These are phyloP conservation scores for Drosophila colorata DNA, from an alignment of 2,888 invertebrate species.

Conservation along the genomic window DNA sequence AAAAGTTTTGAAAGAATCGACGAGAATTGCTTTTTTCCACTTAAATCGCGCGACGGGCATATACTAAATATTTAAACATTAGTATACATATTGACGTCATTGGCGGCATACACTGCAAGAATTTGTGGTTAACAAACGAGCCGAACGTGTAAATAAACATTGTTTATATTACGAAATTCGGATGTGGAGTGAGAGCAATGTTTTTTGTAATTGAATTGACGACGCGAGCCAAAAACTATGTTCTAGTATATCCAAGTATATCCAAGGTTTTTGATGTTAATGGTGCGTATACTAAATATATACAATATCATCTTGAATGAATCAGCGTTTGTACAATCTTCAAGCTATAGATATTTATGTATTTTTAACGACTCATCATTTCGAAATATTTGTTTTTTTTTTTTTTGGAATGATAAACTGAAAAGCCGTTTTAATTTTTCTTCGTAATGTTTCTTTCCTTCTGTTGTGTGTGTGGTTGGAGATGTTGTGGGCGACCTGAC, in stretches of 20 bases:
- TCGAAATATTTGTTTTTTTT: conserved; percentile 40
- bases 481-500: conserved; percentile 59
- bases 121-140: conserved; percentile 37
- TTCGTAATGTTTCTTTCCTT: conserved; percentile 7
- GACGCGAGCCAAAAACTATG: conserved; percentile 55
- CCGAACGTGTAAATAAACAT: conserved; percentile 59
- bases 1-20: conserved; percentile 6
- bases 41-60: conserved; percentile 16
- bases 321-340: conserved; percentile 43
- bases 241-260: conserved; percentile 48
- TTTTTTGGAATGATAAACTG: conserved; percentile 15
- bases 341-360: conserved; percentile 28
- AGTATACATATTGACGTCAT: conserved; percentile 70
- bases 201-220: conserved; percentile 47
- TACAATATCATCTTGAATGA: conserved; percentile 51
- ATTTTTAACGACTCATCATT: conserved; percentile 61
- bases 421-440: conserved; percentile 26
- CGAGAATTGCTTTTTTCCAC: conserved; percentile 3
- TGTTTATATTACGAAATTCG: conserved; percentile 53
- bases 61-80: conserved; percentile 40
- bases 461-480: conserved; percentile 17
- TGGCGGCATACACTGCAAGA: conserved; percentile 65
- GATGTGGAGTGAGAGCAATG: conserved; percentile 53
- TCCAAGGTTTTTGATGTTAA: conserved; percentile 81
- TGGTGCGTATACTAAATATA: conserved; percentile 72